phyloP scores from a whole-genome alignment of 2,113 vertebrate genomes.

The Nansenia antarctica region DNA sequence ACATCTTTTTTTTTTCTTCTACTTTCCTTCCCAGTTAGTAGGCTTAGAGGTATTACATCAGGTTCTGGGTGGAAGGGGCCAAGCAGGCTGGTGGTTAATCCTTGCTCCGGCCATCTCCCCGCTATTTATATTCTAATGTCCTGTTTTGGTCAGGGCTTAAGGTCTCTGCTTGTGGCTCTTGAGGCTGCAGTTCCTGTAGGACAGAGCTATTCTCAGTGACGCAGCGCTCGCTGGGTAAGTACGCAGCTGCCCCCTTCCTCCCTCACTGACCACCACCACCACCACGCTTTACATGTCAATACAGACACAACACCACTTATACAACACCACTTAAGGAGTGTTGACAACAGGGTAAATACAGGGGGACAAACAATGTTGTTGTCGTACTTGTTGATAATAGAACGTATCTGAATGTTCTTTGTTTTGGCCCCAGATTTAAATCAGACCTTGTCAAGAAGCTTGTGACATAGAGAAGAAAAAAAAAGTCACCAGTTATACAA shows the following conservation, averaged over 20 bases:
- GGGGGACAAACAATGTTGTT: not conserved
- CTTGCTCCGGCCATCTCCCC: slow-evolving; percentile 58
- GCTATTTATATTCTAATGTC: slow-evolving; percentile 51
- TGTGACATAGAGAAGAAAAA: too few species aligned
- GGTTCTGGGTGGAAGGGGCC: slow-evolving; percentile 52
- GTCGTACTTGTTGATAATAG: not conserved
- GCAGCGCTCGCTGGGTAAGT: not conserved
- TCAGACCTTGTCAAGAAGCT: too few species aligned
- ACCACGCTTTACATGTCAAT: slow-evolving; percentile 30
- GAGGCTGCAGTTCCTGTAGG: slow-evolving; percentile 4
- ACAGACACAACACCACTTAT: slow-evolving; percentile 12
- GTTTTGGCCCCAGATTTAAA: too few species aligned
- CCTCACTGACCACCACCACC: too few species aligned
- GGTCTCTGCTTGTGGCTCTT: slow-evolving; percentile 27
- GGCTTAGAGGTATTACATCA: slow-evolving; percentile 71
- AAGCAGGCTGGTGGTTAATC: slow-evolving; percentile 69
- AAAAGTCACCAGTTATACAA: too few species aligned
- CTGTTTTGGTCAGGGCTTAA: slow-evolving; percentile 37
- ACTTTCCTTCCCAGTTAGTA: slow-evolving; percentile 62
- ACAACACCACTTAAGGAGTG: not conserved
- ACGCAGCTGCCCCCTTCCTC: slow-evolving; percentile 24
- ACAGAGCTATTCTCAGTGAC: slow-evolving; percentile 1
- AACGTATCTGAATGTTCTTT: too few species aligned
- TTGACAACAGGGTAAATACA: not conserved
- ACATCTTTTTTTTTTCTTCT: slow-evolving; percentile 74